Base-by-base conservation (phyloP, 2,888 invertebrate species). In the Rhodophaea formosa region DNA sequence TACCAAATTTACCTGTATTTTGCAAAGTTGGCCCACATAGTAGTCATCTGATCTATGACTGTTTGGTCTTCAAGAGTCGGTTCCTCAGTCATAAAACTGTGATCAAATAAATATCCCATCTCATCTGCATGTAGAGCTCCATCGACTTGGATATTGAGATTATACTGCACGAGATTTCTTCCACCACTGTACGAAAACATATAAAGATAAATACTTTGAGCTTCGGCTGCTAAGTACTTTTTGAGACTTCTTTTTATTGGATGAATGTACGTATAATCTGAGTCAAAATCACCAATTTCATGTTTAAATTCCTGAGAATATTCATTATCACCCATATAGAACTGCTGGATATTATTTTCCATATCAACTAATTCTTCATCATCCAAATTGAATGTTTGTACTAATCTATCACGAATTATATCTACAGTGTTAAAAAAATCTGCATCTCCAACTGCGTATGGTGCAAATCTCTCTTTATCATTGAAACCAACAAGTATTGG, bases 21-120 rank as follows among this genome's bases (percentile, higher is more conserved):
- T 0, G 72, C 73, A 46, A 83, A 80, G 47, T 81, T 80, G 0
- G 75, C 65, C 74, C 77, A 78, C 68, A 63, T 62, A 35, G 56
- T 62, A 14, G 63, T 64, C 54, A 58, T 53, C 35, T 51, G 58
- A 14, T 64, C 61, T 30, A 64, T 51, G 1, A 54, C 42, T 3
- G 56, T 30, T 32, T 57, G 32, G 46, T 64, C 64, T 17, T 56
- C 56, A 66, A 61, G 51, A 1, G 65, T 61, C 0, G 71, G 67
- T 1, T 64, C 60, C 0, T 64, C 62, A 7, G 62, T 49, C n/a
- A 49, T 39, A 7, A 3, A 3, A 29, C 7, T 8, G 2, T 5
- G 23, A 8, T 58, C 52, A 23, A 60, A 60, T 30, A 60, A 15
- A 47, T 60, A 60, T 1, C 47, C 47, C 0, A 47, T 1, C 10